A percentile compares a stretch with the other conserved stretches of the same genome.
Evolutionary conservation across 2,797 vertebrate species (phyloP).

Genomic region (Chelmon rostratus): DNA sequence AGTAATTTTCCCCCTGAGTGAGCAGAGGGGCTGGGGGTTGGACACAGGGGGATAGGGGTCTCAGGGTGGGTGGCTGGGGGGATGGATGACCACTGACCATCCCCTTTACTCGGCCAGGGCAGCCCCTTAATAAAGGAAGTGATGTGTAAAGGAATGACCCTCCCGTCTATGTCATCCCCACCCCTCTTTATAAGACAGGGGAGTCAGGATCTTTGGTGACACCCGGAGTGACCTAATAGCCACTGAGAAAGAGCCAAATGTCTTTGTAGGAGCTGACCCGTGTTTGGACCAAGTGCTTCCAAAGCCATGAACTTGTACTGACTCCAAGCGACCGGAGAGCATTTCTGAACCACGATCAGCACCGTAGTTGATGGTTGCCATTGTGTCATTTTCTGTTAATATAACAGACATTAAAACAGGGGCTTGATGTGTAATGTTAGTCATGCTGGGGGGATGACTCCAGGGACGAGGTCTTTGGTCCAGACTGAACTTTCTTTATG

Average conservation of each 20-base stretch:
- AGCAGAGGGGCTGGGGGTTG: constrained; percentile 71
- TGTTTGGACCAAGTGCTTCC: constrained; percentile 35
- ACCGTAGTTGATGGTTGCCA: background rate
- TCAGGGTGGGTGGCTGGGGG: constrained; percentile 69
- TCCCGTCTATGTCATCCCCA: constrained; percentile 51
- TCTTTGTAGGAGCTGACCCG: constrained; percentile 45
- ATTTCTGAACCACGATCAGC: background rate
- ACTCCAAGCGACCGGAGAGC: constrained; percentile 5
- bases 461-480: too few species aligned
- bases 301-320: constrained; percentile 66
- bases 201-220: constrained; percentile 51
- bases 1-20: constrained; percentile 81
- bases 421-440: too few species aligned
- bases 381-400: background rate
- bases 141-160: constrained; percentile 82
- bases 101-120: constrained; percentile 71
- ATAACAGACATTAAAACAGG: background rate
- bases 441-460: too few species aligned
- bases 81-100: constrained; percentile 77
- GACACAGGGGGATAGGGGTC: constrained; percentile 59
- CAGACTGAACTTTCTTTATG: too few species aligned
- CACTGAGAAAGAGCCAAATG: constrained; percentile 43
- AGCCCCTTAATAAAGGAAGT: constrained; percentile 77
- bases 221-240: constrained; percentile 63
- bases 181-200: constrained; percentile 47